Base-by-base conservation (phyloP, 2,888 invertebrate genomes). In the Drosophila picticornis region DNA sequence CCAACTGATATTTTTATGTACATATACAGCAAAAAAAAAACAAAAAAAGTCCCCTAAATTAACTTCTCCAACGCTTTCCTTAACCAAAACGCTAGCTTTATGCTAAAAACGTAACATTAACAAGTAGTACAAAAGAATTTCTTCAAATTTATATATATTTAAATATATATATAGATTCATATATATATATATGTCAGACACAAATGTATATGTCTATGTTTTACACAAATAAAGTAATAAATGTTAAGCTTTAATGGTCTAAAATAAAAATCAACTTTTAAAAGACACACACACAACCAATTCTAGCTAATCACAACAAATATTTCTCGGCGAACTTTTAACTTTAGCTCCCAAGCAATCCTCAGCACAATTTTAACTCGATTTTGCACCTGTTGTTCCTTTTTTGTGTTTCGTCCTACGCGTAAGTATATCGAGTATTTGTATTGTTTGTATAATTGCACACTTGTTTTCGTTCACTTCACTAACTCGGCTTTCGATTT, bases 31-130 rank as follows among this genome's bases (percentile, higher is more conserved):
- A 73, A 84, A 66, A 66, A 55, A n/a, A 22, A 46, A 53, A 53
- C 43, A 10, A 53, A 61, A 32, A 56, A 46, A 19, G 27, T 36
- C 29, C 6, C 16, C 16, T 31, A 61, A 60, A 38, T 19, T 31
- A 60, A 22, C 40, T 38, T 16, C 51, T 62, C 56, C 60, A 48
- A 84, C 66, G 84, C 89, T 89, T 89, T 84, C 72, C 80, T 73
- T 87, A 89, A 85, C 90, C 84, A 75, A 87, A 87, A 87, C 72
- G 73, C 89, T 86, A 88, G 84, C 67, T 56, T 88, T 73, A 88
- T 80, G 72, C 85, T 80, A 63, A 82, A 72, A 64, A 73, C 66
- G 51, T 81, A 84, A 88, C 85, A 77, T 72, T 83, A 83, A 86
- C 83, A 68, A 83, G 90, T 90, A 86, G 90, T 86, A 90, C 86